A percentile compares a stretch with the other conserved stretches of the same genome.
Conservation (phyloP, 2,797 vertebrate species). For the Melanotaenia trifasciata region DNA sequence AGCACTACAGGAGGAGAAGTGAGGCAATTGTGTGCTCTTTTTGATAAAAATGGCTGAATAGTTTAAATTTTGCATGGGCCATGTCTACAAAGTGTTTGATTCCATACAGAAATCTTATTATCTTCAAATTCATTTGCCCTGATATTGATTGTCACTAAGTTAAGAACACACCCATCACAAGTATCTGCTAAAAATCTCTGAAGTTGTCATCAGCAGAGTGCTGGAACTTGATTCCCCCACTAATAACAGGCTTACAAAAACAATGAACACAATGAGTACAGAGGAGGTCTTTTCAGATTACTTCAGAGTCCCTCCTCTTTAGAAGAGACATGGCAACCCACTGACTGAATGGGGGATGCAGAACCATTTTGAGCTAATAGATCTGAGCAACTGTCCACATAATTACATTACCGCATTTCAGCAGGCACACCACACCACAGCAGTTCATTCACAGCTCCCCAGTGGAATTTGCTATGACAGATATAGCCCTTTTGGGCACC, state of each 20-base stretch:
- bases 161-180: slow-evolving; percentile 57
- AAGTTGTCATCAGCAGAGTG: slow-evolving; percentile 70
- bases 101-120: slow-evolving; percentile 26
- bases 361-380: slow-evolving; percentile 78
- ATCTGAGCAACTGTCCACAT: slow-evolving; percentile 80
- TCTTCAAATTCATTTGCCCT: slow-evolving; percentile 43
- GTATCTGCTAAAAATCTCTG: slow-evolving; percentile 69
- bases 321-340: slow-evolving; percentile 74
- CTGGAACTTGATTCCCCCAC: slow-evolving; percentile 80
- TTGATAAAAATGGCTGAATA: too few relatives aligned
- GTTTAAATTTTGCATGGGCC: not conserved
- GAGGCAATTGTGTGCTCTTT: not conserved
- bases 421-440: slow-evolving; percentile 62
- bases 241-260: slow-evolving; percentile 85
- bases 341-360: slow-evolving; percentile 71
- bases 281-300: slow-evolving; percentile 83
- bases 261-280: slow-evolving; percentile 85
- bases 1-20: not conserved
- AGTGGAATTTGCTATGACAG: slow-evolving; percentile 81
- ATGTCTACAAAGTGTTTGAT: slow-evolving; percentile 6
- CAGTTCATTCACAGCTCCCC: slow-evolving; percentile 73
- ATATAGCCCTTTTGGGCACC: slow-evolving; percentile 70
- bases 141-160: slow-evolving; percentile 39
- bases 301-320: slow-evolving; percentile 72
- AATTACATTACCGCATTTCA: slow-evolving; percentile 83